Evolutionary conservation across 2,888 invertebrate genomes (phyloP).

Genomic region (Latrodectus hesperus): DNA sequence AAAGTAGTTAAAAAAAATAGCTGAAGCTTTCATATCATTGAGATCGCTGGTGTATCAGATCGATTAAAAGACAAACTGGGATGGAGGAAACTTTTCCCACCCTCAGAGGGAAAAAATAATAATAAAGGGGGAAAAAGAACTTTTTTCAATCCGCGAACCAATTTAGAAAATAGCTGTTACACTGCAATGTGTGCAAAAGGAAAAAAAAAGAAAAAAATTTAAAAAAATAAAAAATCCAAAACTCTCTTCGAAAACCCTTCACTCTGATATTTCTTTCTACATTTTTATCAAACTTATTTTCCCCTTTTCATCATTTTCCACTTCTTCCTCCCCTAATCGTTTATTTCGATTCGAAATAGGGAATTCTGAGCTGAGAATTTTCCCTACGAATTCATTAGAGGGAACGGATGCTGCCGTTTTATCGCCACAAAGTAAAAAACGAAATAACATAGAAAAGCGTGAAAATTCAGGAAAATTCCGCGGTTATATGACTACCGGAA

Average conservation of each 20-base stretch:
- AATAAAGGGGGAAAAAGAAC: constrained; percentile 16
- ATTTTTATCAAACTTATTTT: constrained; percentile 40
- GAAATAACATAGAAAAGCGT: too few species aligned
- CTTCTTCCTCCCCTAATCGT: constrained; percentile 40
- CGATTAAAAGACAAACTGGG: constrained; percentile 35
- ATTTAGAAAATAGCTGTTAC: constrained; percentile 66
- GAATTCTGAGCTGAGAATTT: constrained; percentile 49
- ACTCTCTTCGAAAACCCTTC: constrained; percentile 5
- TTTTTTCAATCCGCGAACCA: constrained; percentile 45
- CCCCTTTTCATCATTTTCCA: background rate
- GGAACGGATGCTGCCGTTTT: constrained; percentile 55
- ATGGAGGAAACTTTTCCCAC: constrained; percentile 36
- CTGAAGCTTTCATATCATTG: too few species aligned
- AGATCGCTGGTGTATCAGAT: constrained; percentile 8
- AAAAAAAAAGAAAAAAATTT: background rate
- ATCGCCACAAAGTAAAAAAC: constrained; percentile 36
- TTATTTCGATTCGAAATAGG: constrained; percentile 48
- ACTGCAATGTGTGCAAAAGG: constrained; percentile 3
- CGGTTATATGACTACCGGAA: too few species aligned
- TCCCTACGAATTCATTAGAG: constrained; percentile 60
- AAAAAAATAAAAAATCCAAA: background rate
- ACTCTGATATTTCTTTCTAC: background rate
- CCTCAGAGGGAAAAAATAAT: background rate
- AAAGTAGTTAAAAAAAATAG: too few species aligned
- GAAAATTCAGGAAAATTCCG: constrained; percentile 1